Conservation (phyloP, 1,140 invertebrate genomes). For the Neodiprion virginianus region DNA sequence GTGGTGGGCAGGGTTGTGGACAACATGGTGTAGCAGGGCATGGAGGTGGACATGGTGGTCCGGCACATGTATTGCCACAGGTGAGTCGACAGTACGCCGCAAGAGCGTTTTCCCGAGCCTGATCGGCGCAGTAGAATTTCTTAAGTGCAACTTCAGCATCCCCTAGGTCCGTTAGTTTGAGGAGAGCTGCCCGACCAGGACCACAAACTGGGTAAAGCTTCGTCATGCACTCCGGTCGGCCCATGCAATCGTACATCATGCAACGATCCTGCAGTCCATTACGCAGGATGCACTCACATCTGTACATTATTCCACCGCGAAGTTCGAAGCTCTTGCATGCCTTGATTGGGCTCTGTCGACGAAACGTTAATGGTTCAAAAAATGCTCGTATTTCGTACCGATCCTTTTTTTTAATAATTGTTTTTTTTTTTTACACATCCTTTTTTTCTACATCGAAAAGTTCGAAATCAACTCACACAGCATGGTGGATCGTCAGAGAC, state of each 20-base stretch:
- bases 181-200: constrained; percentile 60
- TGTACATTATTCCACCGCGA: constrained; percentile 69
- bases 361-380: constrained; percentile 2
- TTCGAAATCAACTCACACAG: constrained; percentile 37
- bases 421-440: no score
- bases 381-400: constrained; percentile 1
- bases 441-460: not conserved
- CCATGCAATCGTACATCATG: constrained; percentile 71
- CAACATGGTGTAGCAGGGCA: constrained; percentile 17
- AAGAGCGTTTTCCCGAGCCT: constrained; percentile 42
- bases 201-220: constrained; percentile 72
- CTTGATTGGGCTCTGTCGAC: constrained; percentile 41
- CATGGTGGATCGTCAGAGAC: constrained; percentile 22
- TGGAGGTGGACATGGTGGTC: constrained; percentile 14
- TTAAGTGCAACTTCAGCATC: constrained; percentile 40
- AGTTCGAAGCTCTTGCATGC: constrained; percentile 70
- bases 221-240: constrained; percentile 70
- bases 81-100: constrained; percentile 46
- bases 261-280: constrained; percentile 81
- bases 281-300: constrained; percentile 76
- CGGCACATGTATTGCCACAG: constrained; percentile 23
- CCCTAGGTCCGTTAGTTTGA: constrained; percentile 51
- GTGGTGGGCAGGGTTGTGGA: constrained; percentile 8
- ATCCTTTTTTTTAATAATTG: no score
- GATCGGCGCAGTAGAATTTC: constrained; percentile 47